Base-by-base conservation (phyloP, 2,113 vertebrate species). In the Myrmecobius fasciatus region DNA sequence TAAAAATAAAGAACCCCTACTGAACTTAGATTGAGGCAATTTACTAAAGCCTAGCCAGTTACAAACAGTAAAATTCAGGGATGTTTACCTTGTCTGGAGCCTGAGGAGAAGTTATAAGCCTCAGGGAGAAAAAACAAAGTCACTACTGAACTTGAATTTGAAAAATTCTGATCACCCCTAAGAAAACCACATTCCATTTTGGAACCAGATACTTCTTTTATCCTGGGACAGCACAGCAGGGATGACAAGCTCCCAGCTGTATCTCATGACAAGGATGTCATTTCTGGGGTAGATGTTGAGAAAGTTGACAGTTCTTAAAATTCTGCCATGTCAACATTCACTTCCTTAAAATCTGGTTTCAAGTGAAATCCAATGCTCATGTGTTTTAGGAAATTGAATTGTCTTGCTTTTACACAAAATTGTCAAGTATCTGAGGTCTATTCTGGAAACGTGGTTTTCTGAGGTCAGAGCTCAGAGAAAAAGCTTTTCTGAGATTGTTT, bases 221-320 rank as follows among this genome's bases (percentile, higher is more conserved):
- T 91, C 12, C 31, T 2, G 9, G 91, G 48, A 53, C 46, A 53
- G 1, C 36, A 67, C 67, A 49, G 31, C 43, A 4, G 90, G 48
- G 28, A 0, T 0, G 0, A 0, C 0, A 0, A 46, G n/a, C 67
- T 43, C n/a, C 20, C n/a, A 43, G n/a, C 67, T 83, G 36, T 26
- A 43, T 43, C 67, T 43, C 67, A 83, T 83, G 67, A 83, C 67
- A 43, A 22, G 36, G 20, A 43, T 43, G 67, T 83, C n/a, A 43
- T 43, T 20, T 43, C 36, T 24, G 47, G 52, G 53, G 52, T 1
- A 4, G 25, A 43, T 14, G 0, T 22, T 7, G 2, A 25, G 47
- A 91, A 90, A 67, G 52, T 36, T 9, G 2, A 20, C 0, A n/a
- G 89, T n/a, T 48, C 49, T 48, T 48, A 47, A 26, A 52, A 67